Evolutionary conservation across 92 coral and sea anemone species (phyloP).

Genomic region (Pocillopora grandis): DNA sequence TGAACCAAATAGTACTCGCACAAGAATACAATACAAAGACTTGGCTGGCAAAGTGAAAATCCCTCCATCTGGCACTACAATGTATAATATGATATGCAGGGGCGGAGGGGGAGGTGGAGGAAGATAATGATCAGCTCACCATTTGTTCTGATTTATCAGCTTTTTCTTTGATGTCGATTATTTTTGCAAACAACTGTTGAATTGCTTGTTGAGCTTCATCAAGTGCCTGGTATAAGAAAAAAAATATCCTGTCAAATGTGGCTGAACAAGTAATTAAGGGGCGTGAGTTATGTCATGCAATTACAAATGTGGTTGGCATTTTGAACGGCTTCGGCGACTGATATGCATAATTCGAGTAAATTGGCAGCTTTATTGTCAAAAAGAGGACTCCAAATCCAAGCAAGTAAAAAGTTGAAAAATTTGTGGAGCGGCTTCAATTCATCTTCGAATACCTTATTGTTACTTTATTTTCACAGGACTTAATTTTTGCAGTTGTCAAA

Average conservation of each 20-base stretch:
- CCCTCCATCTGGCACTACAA: too few relatives aligned
- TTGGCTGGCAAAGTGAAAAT: too few relatives aligned
- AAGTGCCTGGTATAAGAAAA: conserved; percentile 68
- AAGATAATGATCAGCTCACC: conserved; percentile 51
- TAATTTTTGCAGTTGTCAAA: too few relatives aligned
- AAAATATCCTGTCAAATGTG: neutral
- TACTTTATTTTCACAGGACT: too few relatives aligned
- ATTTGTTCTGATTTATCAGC: conserved; percentile 99
- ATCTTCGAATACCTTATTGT: too few relatives aligned
- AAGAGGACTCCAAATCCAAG: neutral
- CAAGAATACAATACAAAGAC: too few relatives aligned
- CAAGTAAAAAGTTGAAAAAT: neutral
- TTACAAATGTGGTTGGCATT: too few relatives aligned
- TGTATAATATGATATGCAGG: neutral
- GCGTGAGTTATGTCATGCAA: too few relatives aligned
- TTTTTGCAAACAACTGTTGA: conserved; percentile 91
- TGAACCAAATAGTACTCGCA: too few relatives aligned
- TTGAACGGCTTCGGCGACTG: too few relatives aligned
- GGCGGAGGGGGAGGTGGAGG: neutral
- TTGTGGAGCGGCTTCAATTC: neutral
- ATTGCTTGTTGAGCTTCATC: conserved; percentile 98
- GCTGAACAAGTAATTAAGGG: too few relatives aligned
- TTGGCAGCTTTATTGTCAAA: neutral
- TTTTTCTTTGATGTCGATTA: conserved; percentile 95
- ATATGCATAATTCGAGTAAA: neutral